These are phyloP conservation scores for Papilio machaon DNA, from an alignment of 1,140 invertebrate genomes.

Conservation along the genomic window DNA sequence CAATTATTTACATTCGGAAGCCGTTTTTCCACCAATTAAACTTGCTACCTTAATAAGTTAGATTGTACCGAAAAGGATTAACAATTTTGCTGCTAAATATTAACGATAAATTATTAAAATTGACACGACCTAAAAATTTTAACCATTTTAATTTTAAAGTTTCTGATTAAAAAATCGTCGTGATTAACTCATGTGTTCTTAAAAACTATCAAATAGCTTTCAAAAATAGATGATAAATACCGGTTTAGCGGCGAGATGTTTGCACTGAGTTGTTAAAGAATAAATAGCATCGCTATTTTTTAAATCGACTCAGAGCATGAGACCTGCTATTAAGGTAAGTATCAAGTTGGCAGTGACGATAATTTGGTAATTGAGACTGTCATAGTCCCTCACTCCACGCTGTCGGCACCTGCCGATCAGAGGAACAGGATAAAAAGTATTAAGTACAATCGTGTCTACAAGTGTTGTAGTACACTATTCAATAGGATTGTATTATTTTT, in stretches of 20 bases:
- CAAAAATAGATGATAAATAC: constrained; percentile 42
- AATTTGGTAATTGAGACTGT: constrained; percentile 74
- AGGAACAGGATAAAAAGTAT: constrained; percentile 23
- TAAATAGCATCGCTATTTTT: constrained; percentile 72
- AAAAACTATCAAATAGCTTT: constrained; percentile 19
- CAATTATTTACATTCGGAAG: constrained; percentile 75
- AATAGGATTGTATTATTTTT: background rate
- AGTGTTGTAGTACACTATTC: background rate
- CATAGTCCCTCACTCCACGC: constrained; percentile 47
- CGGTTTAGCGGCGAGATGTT: constrained; percentile 62
- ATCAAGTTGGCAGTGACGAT: constrained; percentile 70
- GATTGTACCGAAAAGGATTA: constrained; percentile 38
- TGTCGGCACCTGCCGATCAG: constrained; percentile 57
- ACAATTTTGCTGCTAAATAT: background rate
- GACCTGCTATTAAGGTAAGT: constrained; percentile 68
- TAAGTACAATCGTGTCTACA: constrained; percentile 19
- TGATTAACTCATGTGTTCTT: constrained; percentile 10
- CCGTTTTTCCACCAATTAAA: constrained; percentile 55
- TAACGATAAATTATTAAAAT: background rate
- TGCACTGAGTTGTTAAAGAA: constrained; percentile 66
- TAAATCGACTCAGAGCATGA: constrained; percentile 57
- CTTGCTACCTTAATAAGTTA: constrained; percentile 54
- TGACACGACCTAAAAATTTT: background rate
- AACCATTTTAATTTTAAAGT: background rate
- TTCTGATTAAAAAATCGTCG: constrained; percentile 13